These are phyloP conservation scores for Portunus trituberculatus DNA, from an alignment of 1,140 invertebrate species.

Conservation along the genomic window DNA sequence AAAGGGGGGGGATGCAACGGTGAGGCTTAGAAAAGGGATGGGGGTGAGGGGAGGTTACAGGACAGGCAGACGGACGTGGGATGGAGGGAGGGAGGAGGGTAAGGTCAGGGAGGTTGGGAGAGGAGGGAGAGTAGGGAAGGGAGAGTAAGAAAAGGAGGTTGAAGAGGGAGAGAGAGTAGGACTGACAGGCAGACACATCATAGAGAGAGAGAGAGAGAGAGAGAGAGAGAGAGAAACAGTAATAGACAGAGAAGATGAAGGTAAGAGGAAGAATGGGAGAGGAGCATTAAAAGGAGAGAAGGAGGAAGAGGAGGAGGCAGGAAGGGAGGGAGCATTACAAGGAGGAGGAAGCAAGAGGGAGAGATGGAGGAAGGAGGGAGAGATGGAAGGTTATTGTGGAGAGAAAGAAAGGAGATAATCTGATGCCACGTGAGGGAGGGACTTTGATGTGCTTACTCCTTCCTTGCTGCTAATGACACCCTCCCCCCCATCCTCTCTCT, in stretches of 20 bases:
- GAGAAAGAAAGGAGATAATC: background rate
- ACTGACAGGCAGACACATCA: background rate
- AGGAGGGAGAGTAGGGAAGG: too few species aligned
- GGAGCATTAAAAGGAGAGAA: background rate
- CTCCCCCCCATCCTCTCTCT: constrained; percentile 12
- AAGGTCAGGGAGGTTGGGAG: background rate
- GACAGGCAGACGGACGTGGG: background rate
- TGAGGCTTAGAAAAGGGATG: background rate
- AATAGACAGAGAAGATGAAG: background rate
- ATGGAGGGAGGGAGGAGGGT: background rate
- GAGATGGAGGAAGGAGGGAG: background rate
- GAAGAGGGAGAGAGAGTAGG: background rate
- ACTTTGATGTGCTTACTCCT: background rate
- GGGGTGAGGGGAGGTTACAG: background rate
- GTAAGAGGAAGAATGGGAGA: constrained; percentile 2
- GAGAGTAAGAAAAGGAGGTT: background rate
- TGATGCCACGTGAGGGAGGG: too few species aligned
- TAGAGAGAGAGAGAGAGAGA: background rate
- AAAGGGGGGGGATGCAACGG: background rate
- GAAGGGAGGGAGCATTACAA: background rate
- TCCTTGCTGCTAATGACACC: background rate
- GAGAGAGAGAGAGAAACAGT: background rate
- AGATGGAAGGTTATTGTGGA: background rate
- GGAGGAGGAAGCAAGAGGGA: background rate
- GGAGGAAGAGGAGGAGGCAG: background rate